Base-by-base conservation (phyloP, 2,888 invertebrate genomes). In the Rhaphigaster nebulosa region DNA sequence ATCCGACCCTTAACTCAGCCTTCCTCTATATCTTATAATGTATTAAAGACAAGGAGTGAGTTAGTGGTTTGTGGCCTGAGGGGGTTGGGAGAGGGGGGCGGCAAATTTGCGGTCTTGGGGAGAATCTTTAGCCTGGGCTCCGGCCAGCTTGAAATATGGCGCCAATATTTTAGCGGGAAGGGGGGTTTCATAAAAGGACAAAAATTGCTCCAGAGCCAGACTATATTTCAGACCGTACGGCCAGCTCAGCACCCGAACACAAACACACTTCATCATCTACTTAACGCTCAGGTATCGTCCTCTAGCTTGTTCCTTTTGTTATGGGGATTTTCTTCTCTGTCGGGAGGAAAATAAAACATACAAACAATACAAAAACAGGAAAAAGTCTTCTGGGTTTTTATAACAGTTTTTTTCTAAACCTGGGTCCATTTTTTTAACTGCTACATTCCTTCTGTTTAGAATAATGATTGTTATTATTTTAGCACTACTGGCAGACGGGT, bases 11-110 rank as follows among this genome's bases (percentile, higher is more conserved):
- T 84, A 84, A 84, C 84, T 84, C 84, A 84, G 45, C 84, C 84
- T 45, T 84, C 45, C 50, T 34, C 88, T 65, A 60, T 88, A 65
- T 88, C 88, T 88, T 88, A 88, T 88, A 88, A 88, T 88, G 88
- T 88, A 88, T 88, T 88, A 88, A 88, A 88, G 88, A 88, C 88
- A 88, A 88, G 88, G 88, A 56, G 56, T 88, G 56, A 84, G 84
- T 84, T 84, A 84, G 84, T 84, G 84, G 84, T n/a, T 18, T 84
- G 84, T n/a, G 84, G 84, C n/a, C 84, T n/a, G 50, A 45, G 84
- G 84, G 84, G 23, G 87, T 34, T 20, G n/a, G 87, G 54, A 56
- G 52, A 10, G 54, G 45, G 34, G 20, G 13, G 41, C 18, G 38
- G 88, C 56, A 56, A 88, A 88, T 88, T 88, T 88, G 88, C 88